Conservation (phyloP, 2,797 vertebrate genomes). For the Anolis apletophallus region DNA sequence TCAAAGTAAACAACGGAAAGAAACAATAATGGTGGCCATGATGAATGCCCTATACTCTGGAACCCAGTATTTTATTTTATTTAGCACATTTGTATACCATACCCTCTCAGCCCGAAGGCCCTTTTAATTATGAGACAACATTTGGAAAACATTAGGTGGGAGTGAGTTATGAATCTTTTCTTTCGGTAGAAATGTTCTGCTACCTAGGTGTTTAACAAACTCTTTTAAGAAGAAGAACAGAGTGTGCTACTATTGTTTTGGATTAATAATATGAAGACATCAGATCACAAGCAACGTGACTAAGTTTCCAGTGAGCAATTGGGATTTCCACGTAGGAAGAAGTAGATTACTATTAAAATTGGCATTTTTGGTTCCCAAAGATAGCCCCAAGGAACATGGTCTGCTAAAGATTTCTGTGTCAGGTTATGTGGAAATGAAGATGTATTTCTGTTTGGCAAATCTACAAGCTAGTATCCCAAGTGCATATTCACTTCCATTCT, state of each 20-base stretch:
- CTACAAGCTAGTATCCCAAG: not conserved
- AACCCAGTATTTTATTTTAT: no score
- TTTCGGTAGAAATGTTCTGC: not conserved
- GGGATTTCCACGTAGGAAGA: not conserved
- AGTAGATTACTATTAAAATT: not conserved
- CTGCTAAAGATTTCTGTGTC: no score
- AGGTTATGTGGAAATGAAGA: not conserved
- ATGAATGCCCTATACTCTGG: no score
- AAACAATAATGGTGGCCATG: no score
- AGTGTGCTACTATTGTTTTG: not conserved
- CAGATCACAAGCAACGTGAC: not conserved
- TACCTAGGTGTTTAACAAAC: no score
- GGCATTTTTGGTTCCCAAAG: not conserved
- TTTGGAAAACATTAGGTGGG: not conserved
- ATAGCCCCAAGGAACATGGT: no score
- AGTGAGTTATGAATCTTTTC: no score
- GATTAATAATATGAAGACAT: not conserved
- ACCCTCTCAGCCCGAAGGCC: no score
- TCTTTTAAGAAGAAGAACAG: not conserved
- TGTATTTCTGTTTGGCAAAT: not conserved
- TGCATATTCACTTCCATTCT: not conserved
- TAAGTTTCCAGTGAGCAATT: not conserved
- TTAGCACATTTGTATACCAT: no score
- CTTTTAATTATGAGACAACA: no score
- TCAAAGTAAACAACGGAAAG: no score